phyloP scores from a whole-genome alignment of 2,888 invertebrate species.

The Caenorhabditis japonica region DNA sequence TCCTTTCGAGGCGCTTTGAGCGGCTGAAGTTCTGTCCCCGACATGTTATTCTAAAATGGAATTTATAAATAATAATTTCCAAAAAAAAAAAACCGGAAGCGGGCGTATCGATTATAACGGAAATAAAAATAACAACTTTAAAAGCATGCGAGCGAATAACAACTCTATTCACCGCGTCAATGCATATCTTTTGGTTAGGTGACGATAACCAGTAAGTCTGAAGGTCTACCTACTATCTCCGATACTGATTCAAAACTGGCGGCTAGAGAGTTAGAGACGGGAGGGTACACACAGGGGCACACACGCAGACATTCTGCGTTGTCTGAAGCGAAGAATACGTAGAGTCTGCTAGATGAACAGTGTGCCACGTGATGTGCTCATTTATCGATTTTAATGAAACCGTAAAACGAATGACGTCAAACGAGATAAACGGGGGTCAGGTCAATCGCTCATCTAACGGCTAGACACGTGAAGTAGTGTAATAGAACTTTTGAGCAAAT shows the following conservation, averaged over 20 bases:
- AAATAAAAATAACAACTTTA: not conserved
- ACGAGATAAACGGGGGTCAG: no score
- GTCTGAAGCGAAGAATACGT: no score
- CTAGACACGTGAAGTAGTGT: no score
- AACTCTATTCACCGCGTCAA: no score
- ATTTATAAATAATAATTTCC: not conserved
- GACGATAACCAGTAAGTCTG: conserved; percentile 29
- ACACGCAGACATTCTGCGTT: conserved; percentile 11
- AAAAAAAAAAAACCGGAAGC: not conserved
- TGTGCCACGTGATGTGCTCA: no score
- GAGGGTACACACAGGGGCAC: conserved; percentile 26
- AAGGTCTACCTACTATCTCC: not conserved
- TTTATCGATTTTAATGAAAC: no score
- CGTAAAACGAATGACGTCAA: no score
- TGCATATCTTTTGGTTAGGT: conserved; percentile 5
- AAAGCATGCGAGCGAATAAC: no score
- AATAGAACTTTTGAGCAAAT: no score
- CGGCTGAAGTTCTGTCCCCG: conserved; percentile 45
- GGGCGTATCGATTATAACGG: not conserved
- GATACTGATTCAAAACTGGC: conserved; percentile 28
- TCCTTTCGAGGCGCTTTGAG: conserved; percentile 30
- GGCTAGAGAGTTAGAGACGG: conserved; percentile 25
- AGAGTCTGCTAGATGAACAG: no score
- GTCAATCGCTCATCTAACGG: no score
- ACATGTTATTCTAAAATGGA: conserved; percentile 29